Evolutionary conservation across 1,140 invertebrate species (phyloP).

Genomic region (Thereuonema tuberculata): DNA sequence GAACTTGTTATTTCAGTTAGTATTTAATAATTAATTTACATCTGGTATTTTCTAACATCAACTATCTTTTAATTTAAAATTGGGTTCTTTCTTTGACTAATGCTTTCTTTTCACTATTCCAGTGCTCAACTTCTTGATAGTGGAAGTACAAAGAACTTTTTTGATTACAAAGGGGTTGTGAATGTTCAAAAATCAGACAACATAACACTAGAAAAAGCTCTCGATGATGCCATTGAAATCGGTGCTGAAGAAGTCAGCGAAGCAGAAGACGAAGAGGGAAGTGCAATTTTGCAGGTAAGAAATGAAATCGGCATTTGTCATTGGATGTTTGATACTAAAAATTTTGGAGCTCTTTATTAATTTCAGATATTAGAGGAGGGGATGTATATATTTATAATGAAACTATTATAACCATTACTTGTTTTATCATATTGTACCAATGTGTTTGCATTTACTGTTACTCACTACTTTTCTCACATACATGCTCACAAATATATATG

Average conservation of each 20-base stretch:
- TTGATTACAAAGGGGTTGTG: constrained; percentile 2
- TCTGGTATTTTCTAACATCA: too few species aligned
- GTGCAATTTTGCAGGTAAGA: not conserved
- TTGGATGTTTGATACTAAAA: constrained; percentile 3
- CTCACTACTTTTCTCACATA: too few species aligned
- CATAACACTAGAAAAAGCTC: not conserved
- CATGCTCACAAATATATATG: too few species aligned
- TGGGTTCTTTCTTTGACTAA: too few species aligned
- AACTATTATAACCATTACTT: too few species aligned
- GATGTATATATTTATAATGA: too few species aligned
- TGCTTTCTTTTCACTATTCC: too few species aligned
- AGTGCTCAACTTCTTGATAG: not conserved
- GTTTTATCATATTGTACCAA: too few species aligned
- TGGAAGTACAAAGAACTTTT: not conserved
- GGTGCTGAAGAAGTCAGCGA: constrained; percentile 20
- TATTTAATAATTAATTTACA: too few species aligned
- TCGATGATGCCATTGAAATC: constrained; percentile 18
- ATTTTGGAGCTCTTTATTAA: constrained; percentile 3
- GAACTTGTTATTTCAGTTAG: too few species aligned
- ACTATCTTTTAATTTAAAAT: too few species aligned
- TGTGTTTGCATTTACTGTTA: too few species aligned
- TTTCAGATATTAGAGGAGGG: not conserved
- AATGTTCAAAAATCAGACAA: not conserved
- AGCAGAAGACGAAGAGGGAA: constrained; percentile 15
- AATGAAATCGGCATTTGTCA: not conserved